Percentiles rank a stretch among this genome's conserved stretches.
Conservation (phyloP, 2,113 vertebrate species). For the Menura novaehollandiae region DNA sequence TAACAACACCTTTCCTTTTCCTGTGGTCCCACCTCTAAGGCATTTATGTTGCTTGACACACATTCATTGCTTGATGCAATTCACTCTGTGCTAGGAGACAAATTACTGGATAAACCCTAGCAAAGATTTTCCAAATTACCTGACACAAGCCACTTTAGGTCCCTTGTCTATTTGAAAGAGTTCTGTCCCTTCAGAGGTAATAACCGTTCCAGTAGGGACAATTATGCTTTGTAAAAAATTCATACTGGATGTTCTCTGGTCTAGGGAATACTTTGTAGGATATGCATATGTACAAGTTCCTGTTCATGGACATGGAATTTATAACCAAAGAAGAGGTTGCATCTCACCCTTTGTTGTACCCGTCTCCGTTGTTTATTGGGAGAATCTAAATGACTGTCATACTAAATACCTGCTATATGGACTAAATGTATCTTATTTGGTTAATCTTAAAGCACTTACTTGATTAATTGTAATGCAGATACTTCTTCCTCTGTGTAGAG, state of each 20-base stretch:
- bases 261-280: background rate
- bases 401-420: background rate
- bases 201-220: background rate
- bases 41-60: background rate
- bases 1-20: background rate
- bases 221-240: background rate
- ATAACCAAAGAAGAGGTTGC: background rate
- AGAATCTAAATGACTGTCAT: background rate
- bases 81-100: background rate
- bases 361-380: background rate
- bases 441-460: background rate
- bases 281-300: background rate
- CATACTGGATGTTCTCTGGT: background rate
- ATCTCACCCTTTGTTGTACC: background rate
- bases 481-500: background rate
- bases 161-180: background rate
- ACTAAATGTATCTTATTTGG: background rate
- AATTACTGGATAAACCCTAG: background rate
- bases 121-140: background rate
- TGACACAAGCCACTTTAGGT: background rate
- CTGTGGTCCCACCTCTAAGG: background rate
- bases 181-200: background rate
- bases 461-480: background rate
- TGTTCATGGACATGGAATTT: background rate
- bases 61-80: background rate